Conservation (phyloP, 64 coral and sea anemone species). For the Acropora tenuis region DNA sequence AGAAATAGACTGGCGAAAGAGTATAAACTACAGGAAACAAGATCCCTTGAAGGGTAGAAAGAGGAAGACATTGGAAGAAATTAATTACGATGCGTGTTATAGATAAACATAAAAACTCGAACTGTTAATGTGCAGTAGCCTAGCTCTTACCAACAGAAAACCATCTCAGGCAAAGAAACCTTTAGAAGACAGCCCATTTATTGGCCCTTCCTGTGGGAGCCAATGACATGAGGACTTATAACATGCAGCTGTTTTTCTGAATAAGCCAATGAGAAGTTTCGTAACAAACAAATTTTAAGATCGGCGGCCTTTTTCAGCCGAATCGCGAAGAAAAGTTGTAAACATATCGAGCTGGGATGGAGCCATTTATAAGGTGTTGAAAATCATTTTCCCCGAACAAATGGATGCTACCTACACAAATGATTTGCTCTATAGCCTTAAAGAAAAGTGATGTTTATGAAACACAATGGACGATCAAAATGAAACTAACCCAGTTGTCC, state of each 20-base stretch:
- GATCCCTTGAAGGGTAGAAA: no score
- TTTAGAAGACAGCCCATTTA: no score
- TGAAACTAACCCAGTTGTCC: conserved; percentile 80
- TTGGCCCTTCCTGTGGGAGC: background rate
- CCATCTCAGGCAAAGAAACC: no score
- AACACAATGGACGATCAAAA: conserved; percentile 76
- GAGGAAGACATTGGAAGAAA: no score
- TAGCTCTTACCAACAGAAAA: no score
- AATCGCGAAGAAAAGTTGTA: background rate
- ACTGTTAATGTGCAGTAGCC: no score
- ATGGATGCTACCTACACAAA: background rate
- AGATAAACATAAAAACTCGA: no score
- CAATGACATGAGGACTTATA: conserved; percentile 22
- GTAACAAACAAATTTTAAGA: background rate
- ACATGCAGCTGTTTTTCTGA: conserved; percentile 17
- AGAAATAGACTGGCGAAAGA: no score
- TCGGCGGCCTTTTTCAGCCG: background rate
- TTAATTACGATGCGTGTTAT: no score
- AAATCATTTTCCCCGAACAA: background rate
- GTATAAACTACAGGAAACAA: no score
- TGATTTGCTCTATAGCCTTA: background rate
- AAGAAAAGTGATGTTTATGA: background rate
- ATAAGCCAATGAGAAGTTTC: conserved; percentile 18
- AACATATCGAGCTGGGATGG: background rate
- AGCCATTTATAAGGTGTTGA: background rate